Conservation (phyloP, 2,113 vertebrate species). For the Crotophaga sulcirostris region DNA sequence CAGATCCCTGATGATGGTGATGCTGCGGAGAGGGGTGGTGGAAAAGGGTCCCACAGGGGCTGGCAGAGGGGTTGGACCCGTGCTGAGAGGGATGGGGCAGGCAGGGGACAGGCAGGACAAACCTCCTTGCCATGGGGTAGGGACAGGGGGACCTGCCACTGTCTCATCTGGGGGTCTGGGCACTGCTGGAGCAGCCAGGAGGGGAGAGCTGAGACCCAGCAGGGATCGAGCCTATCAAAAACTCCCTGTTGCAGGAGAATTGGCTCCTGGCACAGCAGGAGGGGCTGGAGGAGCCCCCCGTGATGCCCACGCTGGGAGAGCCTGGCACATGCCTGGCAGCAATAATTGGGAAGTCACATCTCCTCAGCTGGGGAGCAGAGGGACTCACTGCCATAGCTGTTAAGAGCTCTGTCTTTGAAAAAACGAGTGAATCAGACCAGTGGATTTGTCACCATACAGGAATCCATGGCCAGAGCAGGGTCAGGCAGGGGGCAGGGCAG, state of each 20-base stretch:
- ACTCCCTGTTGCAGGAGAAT: background rate
- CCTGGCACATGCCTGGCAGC: rapidly evolving
- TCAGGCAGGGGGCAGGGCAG: background rate
- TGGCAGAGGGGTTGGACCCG: background rate
- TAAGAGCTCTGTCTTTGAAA: background rate
- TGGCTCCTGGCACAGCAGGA: background rate
- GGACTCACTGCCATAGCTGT: rapidly evolving
- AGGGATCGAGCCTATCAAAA: background rate
- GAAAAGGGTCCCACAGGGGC: background rate
- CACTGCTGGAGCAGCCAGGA: background rate
- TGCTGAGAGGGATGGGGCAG: background rate
- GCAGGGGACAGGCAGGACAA: background rate
- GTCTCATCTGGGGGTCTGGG: background rate
- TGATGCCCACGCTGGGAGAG: rapidly evolving
- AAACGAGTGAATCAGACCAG: background rate
- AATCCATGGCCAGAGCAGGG: rapidly evolving
- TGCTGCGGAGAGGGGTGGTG: background rate
- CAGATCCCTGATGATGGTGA: no score
- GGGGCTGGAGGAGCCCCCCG: no score
- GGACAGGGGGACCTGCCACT: background rate
- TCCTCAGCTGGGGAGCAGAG: background rate
- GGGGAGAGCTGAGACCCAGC: background rate
- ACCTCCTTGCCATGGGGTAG: rapidly evolving
- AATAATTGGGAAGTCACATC: background rate
- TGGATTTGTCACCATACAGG: background rate